phyloP scores from a whole-genome alignment of 1,140 invertebrate species.

The Bilobella aurantiaca region DNA sequence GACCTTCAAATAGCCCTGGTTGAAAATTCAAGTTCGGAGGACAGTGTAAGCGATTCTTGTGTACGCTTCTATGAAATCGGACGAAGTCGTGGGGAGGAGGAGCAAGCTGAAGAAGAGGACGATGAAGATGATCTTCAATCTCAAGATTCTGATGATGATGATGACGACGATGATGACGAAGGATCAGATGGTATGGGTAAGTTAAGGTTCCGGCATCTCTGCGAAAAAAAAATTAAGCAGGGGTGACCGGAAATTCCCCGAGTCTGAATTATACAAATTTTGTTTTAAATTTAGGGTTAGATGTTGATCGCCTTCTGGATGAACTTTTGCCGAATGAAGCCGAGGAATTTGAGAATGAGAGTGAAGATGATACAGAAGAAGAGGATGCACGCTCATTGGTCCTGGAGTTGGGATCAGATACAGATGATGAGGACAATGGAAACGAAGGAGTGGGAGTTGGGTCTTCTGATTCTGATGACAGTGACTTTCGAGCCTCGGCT shows the following conservation, averaged over 20 bases:
- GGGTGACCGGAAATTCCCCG: neutral
- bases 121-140: constrained; percentile 39
- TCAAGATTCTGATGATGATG: constrained; percentile 38
- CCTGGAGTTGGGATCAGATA: neutral
- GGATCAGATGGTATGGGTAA: constrained; percentile 33
- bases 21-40: constrained; percentile 65
- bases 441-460: neutral
- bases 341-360: neutral
- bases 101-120: constrained; percentile 47
- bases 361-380: constrained; percentile 8
- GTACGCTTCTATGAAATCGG: constrained; percentile 74
- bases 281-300: neutral
- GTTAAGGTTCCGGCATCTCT: neutral
- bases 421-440: neutral
- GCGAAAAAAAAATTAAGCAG: too few relatives aligned
- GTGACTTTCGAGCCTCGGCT: too few relatives aligned
- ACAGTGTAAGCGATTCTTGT: constrained; percentile 65
- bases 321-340: constrained; percentile 5
- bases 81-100: constrained; percentile 57
- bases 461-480: too few relatives aligned
- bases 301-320: constrained; percentile 10
- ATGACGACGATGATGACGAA: constrained; percentile 40
- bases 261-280: neutral
- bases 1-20: constrained; percentile 61
- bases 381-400: neutral